A percentile compares a stretch with the other conserved stretches of the same genome.
phyloP scores from a whole-genome alignment of 2,888 invertebrate genomes.

The Holacanthella duospinosa region DNA sequence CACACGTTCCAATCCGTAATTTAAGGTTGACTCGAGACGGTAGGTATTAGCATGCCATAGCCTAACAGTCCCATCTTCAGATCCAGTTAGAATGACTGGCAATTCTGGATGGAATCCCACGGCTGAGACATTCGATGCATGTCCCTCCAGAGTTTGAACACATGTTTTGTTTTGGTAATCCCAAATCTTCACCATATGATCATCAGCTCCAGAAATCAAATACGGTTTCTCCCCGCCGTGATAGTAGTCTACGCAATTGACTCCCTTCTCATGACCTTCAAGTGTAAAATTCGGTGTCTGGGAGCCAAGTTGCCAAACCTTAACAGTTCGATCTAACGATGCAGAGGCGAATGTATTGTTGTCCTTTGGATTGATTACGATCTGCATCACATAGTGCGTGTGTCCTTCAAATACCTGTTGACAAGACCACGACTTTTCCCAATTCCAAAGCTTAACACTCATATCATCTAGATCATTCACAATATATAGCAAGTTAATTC shows the following conservation, averaged over 20 bases:
- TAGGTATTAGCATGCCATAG: conserved; percentile 99
- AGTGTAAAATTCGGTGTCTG: conserved; percentile 95
- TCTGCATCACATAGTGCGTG: conserved; percentile 99
- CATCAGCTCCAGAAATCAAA: conserved; percentile 96
- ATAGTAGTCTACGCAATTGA: conserved; percentile 98
- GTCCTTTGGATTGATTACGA: conserved; percentile 98
- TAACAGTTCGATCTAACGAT: conserved; percentile 93
- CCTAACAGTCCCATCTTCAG: conserved; percentile 93
- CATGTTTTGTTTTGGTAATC: conserved; percentile 99
- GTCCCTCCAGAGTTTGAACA: conserved; percentile 94
- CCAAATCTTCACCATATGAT: conserved; percentile 96
- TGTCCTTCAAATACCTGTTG: conserved; percentile 99
- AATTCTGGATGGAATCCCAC: conserved; percentile 97
- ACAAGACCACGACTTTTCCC: conserved; percentile 97
- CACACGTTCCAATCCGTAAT: conserved; percentile 95
- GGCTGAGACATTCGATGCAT: conserved; percentile 50
- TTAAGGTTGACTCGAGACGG: conserved; percentile 86
- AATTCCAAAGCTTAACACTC: conserved; percentile 98
- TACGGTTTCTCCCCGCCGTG: conserved; percentile 99
- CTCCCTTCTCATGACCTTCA: conserved; percentile 96
- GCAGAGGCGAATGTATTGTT: conserved; percentile 99
- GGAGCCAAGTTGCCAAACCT: conserved; percentile 98
- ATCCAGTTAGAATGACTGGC: conserved; percentile 91
- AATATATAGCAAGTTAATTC: not conserved
- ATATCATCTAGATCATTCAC: conserved; percentile 67